Evolutionary conservation across 23 tunicate species (phyloP), one percentile per base, ranked within the genome.

Genomic region (Halocynthia aurantium): DNA sequence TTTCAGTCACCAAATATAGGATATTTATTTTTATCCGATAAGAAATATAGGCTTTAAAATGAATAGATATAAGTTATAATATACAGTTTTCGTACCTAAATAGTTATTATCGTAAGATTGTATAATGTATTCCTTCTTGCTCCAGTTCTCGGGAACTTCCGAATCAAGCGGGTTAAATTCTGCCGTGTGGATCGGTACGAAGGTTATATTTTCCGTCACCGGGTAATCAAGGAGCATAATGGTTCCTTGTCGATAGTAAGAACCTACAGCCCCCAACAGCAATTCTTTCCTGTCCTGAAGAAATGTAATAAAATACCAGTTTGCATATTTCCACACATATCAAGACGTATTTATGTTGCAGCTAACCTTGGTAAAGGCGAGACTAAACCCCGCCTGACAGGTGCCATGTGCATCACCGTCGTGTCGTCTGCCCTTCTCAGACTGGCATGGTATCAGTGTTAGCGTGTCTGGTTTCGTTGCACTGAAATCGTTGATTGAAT

Each of bases 361-460:
- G 15, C 18, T 68, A 20, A 89, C 96, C 88, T 84, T 84, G 8
- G 85, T 63, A 77, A 90, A 90, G 7, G 89, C 64, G 6, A 90
- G 86, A 57, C 86, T 81, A 58, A 90, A 85, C 6, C 97, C 97
- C 57, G 88, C 86, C 67, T 90, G 86, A 66, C 97, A 90, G 19
- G 70, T 78, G 19, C 84, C 77, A 62, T 77, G 80, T 5, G 22
- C 6, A 10, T 81, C 86, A 6, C 86, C 97, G 76, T 84, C 62
- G 62, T 75, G 80, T 11, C 71, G 17, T 0, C 78, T 10, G 20
- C 90, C 86, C 9, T 75, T 50, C 15, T 40, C 49, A 62, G 54
- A 52, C 7, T 53, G 52, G 50, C 97, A 90, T 0, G 97, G 97
- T 10, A 57, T 64, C 65, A 85, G 76, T 19, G 63, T 55, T 53